A percentile compares a stretch with the other conserved stretches of the same genome.
Conservation (phyloP, 2,888 invertebrate species). For the Drosophila subquinaria region DNA sequence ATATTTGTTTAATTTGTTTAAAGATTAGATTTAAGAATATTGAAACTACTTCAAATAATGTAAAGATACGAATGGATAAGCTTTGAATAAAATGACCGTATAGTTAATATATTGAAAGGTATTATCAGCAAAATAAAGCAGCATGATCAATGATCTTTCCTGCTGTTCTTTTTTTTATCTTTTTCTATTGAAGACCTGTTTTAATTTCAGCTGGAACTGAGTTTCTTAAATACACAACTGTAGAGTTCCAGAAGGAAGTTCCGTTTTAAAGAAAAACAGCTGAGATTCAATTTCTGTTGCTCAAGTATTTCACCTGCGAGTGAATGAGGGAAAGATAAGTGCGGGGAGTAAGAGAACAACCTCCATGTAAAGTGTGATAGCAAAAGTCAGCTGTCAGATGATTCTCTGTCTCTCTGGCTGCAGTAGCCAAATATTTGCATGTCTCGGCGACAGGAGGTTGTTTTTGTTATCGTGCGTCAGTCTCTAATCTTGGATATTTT, state of each 20-base stretch:
- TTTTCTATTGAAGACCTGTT: constrained; percentile 2
- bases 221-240: neutral
- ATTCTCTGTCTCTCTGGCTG: neutral
- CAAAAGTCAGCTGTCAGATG: constrained; percentile 37
- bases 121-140: neutral
- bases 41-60: neutral
- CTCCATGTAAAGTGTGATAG: neutral
- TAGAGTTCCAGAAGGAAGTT: constrained; percentile 2
- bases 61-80: neutral
- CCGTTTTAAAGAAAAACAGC: neutral
- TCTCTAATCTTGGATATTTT: constrained; percentile 23
- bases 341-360: neutral
- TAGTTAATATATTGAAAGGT: neutral
- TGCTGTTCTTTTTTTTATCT: neutral
- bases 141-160: neutral
- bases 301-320: neutral
- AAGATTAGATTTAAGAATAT: neutral
- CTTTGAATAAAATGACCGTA: too few species aligned
- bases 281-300: neutral
- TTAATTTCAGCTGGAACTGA: constrained; percentile 1
- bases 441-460: constrained; percentile 1
- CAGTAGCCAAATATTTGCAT: constrained; percentile 39
- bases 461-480: constrained; percentile 36
- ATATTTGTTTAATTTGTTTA: neutral
- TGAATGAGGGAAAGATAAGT: too few species aligned